Percentiles rank a stretch among this genome's conserved stretches.
These are phyloP conservation scores for Notocelia uddmanniana DNA, from an alignment of 2,888 invertebrate genomes.

Conservation along the genomic window DNA sequence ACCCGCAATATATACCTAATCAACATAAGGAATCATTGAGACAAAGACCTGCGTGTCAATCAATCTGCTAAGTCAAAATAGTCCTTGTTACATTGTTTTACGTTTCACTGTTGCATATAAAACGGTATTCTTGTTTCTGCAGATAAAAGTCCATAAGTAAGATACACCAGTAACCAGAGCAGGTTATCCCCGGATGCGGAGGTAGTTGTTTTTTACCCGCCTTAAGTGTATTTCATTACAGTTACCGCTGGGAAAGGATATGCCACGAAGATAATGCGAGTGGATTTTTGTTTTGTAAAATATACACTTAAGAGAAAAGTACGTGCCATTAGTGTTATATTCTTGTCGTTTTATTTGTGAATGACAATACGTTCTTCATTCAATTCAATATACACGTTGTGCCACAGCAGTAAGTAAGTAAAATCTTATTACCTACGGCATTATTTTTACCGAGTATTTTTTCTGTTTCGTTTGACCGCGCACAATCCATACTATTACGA, in stretches of 20 bases:
- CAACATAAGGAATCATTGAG: neutral
- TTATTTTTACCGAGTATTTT: neutral
- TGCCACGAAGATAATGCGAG: constrained; percentile 1
- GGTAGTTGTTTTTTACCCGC: constrained; percentile 13
- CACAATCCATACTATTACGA: constrained; percentile 15
- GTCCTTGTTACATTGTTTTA: neutral
- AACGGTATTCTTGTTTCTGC: neutral
- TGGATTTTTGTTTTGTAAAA: constrained; percentile 13
- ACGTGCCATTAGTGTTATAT: neutral
- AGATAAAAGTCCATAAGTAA: neutral
- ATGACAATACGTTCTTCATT: neutral
- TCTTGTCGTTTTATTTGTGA: neutral
- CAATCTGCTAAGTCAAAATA: neutral
- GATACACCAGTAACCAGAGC: neutral
- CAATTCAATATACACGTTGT: too few species aligned
- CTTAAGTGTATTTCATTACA: constrained; percentile 25
- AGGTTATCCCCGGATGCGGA: constrained; percentile 24
- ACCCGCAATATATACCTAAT: neutral
- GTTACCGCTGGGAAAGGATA: constrained; percentile 28
- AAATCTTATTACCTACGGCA: neutral
- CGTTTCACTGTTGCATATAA: neutral
- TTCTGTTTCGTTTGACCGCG: constrained; percentile 20
- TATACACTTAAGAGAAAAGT: neutral
- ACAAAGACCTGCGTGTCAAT: neutral
- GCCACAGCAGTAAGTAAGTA: too few species aligned